Percentiles rank a stretch among this genome's conserved stretches.
Evolutionary conservation across 2,797 vertebrate species (phyloP).

Genomic region (Florisuga fusca): DNA sequence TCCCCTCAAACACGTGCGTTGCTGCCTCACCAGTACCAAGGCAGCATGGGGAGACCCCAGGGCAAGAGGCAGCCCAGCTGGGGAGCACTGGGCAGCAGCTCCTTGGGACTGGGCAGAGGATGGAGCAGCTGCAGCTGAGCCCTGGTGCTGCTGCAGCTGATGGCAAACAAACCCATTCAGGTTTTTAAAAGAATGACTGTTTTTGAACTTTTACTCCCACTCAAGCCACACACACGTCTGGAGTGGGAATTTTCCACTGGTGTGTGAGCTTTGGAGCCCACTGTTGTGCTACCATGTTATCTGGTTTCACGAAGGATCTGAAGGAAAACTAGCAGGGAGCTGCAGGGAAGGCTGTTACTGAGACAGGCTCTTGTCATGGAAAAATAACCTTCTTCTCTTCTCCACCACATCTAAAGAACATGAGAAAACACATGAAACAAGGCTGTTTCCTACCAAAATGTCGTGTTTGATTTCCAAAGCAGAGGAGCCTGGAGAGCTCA

Average conservation of each 20-base stretch:
- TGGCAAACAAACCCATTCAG: rapidly evolving
- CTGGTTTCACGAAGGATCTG: not conserved
- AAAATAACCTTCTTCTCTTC: not conserved
- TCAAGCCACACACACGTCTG: not conserved
- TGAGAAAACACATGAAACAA: not conserved
- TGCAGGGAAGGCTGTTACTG: not conserved
- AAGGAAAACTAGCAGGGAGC: not conserved
- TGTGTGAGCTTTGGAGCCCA: not conserved
- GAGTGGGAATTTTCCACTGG: constrained; percentile 28
- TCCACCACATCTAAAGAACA: constrained; percentile 12
- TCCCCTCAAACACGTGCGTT: rapidly evolving
- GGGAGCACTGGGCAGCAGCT: rapidly evolving
- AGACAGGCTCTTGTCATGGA: not conserved
- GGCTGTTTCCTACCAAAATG: not conserved
- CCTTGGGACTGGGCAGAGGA: not conserved
- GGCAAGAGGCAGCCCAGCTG: rapidly evolving
- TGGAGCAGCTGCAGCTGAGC: not conserved
- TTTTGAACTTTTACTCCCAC: not conserved
- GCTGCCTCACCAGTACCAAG: not conserved
- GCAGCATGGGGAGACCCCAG: rapidly evolving
- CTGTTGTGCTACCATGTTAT: not conserved
- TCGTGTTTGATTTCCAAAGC: not conserved
- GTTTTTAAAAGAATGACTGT: not conserved
- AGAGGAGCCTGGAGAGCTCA: not conserved
- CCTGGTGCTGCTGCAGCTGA: rapidly evolving